Percentiles rank a stretch among this genome's conserved stretches.
Evolutionary conservation across 2,888 invertebrate species (phyloP).

Genomic region (Pseudococcus longispinus): DNA sequence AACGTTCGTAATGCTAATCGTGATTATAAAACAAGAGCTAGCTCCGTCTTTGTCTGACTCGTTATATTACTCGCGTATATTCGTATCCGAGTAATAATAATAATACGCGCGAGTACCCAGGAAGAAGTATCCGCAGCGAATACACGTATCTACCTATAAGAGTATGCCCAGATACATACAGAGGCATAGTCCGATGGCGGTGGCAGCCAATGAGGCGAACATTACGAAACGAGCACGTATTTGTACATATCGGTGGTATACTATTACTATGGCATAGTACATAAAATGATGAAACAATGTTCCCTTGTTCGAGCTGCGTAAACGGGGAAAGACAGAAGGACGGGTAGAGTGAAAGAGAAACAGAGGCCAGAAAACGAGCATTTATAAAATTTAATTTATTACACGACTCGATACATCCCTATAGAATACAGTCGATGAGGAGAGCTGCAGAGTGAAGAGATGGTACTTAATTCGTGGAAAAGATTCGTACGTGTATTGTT

Average conservation of each 20-base stretch:
- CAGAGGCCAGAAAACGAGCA: not conserved
- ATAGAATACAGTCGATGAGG: not conserved
- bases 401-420: not conserved
- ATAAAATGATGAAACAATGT: conserved; percentile 10
- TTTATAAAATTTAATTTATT: conserved; percentile 16
- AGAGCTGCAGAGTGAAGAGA: not conserved
- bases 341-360: too few species aligned
- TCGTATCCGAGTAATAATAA: not conserved
- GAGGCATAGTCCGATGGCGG: not conserved
- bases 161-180: not conserved
- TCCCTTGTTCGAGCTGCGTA: not conserved
- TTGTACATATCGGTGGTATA: not conserved
- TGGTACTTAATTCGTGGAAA: not conserved
- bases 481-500: not conserved
- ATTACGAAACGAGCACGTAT: conserved; percentile 1
- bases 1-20: conserved; percentile 16
- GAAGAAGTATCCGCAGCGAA: not conserved
- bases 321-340: not conserved
- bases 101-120: not conserved
- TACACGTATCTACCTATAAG: not conserved
- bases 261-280: not conserved
- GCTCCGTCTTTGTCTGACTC: not conserved
- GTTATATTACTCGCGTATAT: not conserved
- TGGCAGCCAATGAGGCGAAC: conserved; percentile 1
- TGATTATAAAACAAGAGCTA: conserved; percentile 7